Conservation (phyloP, 2,888 invertebrate species). For the Neoaliturus tenellus region DNA sequence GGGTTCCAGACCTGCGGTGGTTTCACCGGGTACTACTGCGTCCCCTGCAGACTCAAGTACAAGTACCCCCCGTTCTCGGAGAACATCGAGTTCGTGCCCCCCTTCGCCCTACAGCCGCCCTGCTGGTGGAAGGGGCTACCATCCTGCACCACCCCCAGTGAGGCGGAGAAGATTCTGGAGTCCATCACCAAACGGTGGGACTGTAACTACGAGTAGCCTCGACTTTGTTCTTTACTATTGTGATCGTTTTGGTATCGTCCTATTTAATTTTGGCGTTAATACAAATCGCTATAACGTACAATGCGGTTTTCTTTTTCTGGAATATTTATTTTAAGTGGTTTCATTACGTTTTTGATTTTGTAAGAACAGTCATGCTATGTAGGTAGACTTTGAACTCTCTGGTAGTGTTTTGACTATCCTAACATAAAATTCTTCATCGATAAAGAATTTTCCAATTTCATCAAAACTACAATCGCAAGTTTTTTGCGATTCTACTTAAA, state of each 20-base stretch:
- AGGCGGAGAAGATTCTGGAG: not conserved
- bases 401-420: too few relatives aligned
- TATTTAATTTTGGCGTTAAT: not conserved
- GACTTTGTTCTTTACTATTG: not conserved
- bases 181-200: not conserved
- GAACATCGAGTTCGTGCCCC: slow-evolving; percentile 21
- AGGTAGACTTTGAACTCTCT: too few relatives aligned
- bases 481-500: too few relatives aligned
- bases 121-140: slow-evolving; percentile 12
- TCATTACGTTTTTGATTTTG: too few relatives aligned
- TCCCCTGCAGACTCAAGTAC: slow-evolving; percentile 21
- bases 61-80: slow-evolving; percentile 34
- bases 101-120: not conserved
- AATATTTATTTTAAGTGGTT: too few relatives aligned
- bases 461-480: too few relatives aligned
- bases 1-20: not conserved
- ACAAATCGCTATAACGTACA: not conserved
- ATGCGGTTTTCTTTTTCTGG: not conserved
- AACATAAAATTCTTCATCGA: too few relatives aligned
- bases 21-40: not conserved
- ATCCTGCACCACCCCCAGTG: not conserved
- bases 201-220: not conserved
- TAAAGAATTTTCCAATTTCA: too few relatives aligned
- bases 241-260: not conserved
- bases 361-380: too few relatives aligned